Conservation (phyloP, 64 coral and sea anemone species). For the Orbicella faveolata region DNA sequence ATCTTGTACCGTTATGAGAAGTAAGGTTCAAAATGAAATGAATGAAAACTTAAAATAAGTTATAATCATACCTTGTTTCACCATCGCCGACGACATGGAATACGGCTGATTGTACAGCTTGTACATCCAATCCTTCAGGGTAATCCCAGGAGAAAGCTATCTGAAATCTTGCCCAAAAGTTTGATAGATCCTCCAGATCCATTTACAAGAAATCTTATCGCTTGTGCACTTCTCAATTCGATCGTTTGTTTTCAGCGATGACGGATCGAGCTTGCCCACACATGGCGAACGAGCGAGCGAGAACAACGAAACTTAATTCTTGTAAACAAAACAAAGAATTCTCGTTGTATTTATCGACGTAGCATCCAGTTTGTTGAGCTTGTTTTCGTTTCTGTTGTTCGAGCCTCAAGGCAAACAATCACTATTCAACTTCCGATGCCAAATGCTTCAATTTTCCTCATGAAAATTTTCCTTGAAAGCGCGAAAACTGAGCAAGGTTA, state of each 20-base stretch:
- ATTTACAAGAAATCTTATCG: slow-evolving; percentile 2
- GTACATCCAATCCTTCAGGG: slow-evolving; percentile 78
- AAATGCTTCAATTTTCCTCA: not conserved
- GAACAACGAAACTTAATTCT: slow-evolving; percentile 1
- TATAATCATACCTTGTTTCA: slow-evolving; percentile 62
- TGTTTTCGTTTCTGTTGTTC: not conserved
- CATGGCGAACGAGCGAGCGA: not conserved
- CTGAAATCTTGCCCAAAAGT: slow-evolving; percentile 88
- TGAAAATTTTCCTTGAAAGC: not conserved
- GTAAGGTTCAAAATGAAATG: not conserved
- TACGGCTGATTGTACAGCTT: slow-evolving; percentile 78
- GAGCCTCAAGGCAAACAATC: not conserved
- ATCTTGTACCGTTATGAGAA: not conserved
- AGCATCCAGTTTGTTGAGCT: not conserved
- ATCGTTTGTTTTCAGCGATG: slow-evolving; percentile 6
- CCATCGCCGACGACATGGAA: slow-evolving; percentile 89
- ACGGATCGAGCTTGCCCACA: not conserved
- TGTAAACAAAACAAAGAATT: slow-evolving; percentile 31
- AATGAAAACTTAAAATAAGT: not conserved
- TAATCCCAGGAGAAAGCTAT: slow-evolving; percentile 96
- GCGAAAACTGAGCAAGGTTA: not conserved
- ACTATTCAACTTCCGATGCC: not conserved
- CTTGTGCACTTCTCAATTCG: not conserved
- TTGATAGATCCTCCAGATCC: slow-evolving; percentile 75
- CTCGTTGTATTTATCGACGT: not conserved